Evolutionary conservation across 2,797 vertebrate genomes (phyloP).

Genomic region (Diceros bicornis): DNA sequence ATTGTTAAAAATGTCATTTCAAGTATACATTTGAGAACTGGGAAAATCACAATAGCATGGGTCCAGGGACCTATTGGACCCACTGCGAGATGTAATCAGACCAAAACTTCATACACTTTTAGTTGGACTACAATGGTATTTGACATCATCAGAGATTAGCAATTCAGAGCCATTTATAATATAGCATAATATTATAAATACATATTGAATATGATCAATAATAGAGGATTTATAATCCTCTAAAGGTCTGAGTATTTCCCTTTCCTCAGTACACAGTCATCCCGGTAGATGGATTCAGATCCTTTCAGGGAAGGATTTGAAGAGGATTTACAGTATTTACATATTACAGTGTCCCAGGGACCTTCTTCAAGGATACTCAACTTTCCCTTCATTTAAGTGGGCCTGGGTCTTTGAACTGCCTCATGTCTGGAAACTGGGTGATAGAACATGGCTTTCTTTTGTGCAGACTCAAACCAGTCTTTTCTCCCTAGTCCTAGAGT

Average conservation of each 20-base stretch:
- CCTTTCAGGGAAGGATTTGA: not conserved
- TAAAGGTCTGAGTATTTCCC: not conserved
- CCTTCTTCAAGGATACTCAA: not conserved
- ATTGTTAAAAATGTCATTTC: not conserved
- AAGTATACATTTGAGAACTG: not conserved
- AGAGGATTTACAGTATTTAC: not conserved
- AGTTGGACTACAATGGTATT: not conserved
- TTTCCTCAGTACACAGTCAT: not conserved
- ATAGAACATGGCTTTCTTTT: not conserved
- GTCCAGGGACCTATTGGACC: not conserved
- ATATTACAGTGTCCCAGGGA: not conserved
- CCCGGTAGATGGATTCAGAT: not conserved
- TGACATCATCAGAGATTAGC: not conserved
- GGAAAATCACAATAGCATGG: not conserved
- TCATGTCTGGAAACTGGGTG: not conserved
- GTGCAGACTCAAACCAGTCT: not conserved
- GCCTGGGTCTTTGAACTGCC: not conserved
- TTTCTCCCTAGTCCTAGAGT: not conserved
- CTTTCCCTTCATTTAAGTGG: not conserved
- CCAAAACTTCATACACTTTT: not conserved
- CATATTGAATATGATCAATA: no score
- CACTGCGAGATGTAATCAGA: not conserved
- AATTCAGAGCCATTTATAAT: not conserved
- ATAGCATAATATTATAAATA: no score
- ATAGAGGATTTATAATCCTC: not conserved